Evolutionary conservation across 2,113 vertebrate genomes (phyloP).

Genomic region (Phalacrocorax brasilianus): DNA sequence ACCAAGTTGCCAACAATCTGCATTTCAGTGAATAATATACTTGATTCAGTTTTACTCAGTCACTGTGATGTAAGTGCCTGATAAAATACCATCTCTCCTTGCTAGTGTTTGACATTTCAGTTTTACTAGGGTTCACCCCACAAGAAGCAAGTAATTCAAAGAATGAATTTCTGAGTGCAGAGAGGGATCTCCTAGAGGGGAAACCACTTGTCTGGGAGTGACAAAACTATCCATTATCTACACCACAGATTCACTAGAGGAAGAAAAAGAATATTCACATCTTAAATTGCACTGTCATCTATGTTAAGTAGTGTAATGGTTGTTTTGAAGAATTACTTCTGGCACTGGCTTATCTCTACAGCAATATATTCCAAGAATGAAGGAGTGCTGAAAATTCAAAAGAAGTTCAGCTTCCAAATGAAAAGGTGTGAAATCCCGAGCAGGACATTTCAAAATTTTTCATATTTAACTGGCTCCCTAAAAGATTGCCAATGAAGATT

Average conservation of each 20-base stretch:
- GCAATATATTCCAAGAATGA: not conserved
- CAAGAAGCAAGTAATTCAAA: constrained; percentile 31
- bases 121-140: constrained; percentile 2
- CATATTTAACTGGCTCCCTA: not conserved
- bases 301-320: not conserved
- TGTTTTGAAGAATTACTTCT: not conserved
- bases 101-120: constrained; percentile 37
- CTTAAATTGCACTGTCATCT: not conserved
- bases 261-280: constrained; percentile 27
- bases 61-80: not conserved
- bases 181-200: not conserved
- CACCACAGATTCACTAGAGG: not conserved
- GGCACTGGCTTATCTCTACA: not conserved
- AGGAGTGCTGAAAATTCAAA: not conserved
- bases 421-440: not conserved
- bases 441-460: not conserved
- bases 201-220: not conserved
- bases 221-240: not conserved
- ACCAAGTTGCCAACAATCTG: not conserved
- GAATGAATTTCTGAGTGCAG: not conserved
- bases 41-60: constrained; percentile 35
- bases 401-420: not conserved
- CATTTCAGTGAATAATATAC: constrained; percentile 30
- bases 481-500: not conserved
- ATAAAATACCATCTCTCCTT: constrained; percentile 22